Evolutionary conservation across 2,888 invertebrate genomes (phyloP), one percentile per base, ranked within the genome.

Genomic region (Parascotia fuliginaria): DNA sequence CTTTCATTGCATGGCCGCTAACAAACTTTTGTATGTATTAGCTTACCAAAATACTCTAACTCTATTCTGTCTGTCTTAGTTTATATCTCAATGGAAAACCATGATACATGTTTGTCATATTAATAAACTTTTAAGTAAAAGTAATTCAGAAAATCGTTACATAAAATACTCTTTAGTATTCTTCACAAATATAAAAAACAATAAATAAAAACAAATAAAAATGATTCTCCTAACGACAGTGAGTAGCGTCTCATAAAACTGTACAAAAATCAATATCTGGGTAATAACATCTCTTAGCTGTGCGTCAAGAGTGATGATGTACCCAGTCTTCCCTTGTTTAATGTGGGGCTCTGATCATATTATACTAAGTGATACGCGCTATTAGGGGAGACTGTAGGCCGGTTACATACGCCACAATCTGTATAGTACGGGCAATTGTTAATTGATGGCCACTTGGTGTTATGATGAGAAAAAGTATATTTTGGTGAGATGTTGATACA

Each of bases 281-380:
- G 39, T 39, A 22, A 50, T 50, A 50, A 50, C 31, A 19, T 44
- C 14, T 40, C 15, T 39, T 50, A 40, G 36, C 34, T 39, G 19
- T 29, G 29, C 42, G 33, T 27, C 16, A 16, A 38, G 24, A 51
- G 44, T 16, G 44, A 51, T 45, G 50, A 51, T 45, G 41, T 40
- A 11, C 24, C 38, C n/a, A 32, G 42, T 53, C 52, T 55, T 40
- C 62, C 65, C 55, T 49, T 39, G 48, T 71, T 70, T 73, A 72
- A 72, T 60, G 70, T 67, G 64, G 74, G 72, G 84, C 85, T 81
- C 70, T 74, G 79, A 86, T 84, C 81, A 76, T 81, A 86, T 88
- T 88, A 84, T 75, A 84, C 85, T 87, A 88, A 89, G 88, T 89
- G 87, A 85, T 81, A 85, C 78, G 77, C 75, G 74, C 79, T 78